Base-by-base conservation (phyloP, 2,888 invertebrate genomes). In the Ormyrus labotus region DNA sequence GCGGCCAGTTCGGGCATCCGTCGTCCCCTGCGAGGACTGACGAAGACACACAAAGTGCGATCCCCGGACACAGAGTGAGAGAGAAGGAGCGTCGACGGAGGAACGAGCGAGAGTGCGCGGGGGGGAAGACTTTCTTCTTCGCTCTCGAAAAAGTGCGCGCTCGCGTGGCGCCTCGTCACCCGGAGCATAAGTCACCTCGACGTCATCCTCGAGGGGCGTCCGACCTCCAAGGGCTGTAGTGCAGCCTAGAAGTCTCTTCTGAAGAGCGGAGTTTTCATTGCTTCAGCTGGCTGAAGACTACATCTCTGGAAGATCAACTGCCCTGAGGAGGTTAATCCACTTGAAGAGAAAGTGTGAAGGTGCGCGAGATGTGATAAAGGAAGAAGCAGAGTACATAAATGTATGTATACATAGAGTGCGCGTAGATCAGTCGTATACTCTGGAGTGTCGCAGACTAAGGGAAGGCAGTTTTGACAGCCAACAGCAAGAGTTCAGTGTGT, bases 281-380 rank as follows among this genome's bases (percentile, higher is more conserved):
- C 34, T 34, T 34, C 34, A 34, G 34, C 34, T 34, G 34, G 34
- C 34, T 34, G 34, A 34, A 34, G 34, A 34, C 34, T 34, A 3
- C 34, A 34, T 34, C 34, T 58, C 13, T 60, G 34, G 34, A 34
- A 34, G 34, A 34, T 34, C 34, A 34, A 34, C 34, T 34, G 53
- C 53, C 2, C 13, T 34, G 65, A 11, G 51, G 68, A 74, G 73
- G 73, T 74, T 74, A 58, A 50, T 55, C 13, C n/a, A 45, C 10
- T 63, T 11, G 11, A 64, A 11, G 3, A 60, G 67, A 19, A 5
- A 65, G 74, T 76, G 76, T 50, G n/a, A 51, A 63, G 84, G 84
- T 84, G 83, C 70, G 83, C 82, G 83, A 84, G 81, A 82, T 80
- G 82, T 85, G 84, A 86, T 83, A 83, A 75, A 82, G 72, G 34